These are phyloP conservation scores for Rambutsinella grinnellia DNA, from an alignment of 2,888 invertebrate species.

Conservation along the genomic window DNA sequence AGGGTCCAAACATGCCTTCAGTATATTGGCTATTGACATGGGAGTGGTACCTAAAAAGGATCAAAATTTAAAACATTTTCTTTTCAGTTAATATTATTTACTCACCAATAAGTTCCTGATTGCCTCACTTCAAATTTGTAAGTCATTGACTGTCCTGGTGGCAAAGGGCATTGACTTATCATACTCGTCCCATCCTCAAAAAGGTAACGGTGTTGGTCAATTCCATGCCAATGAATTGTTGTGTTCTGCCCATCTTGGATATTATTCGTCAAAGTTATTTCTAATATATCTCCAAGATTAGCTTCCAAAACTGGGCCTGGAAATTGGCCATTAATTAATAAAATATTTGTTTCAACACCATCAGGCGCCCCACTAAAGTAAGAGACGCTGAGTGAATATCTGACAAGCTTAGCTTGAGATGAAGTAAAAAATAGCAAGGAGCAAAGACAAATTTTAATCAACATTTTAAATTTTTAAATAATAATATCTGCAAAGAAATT, in stretches of 20 bases:
- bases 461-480: too few relatives aligned
- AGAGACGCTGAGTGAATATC: slow-evolving; percentile 25
- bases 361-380: slow-evolving; percentile 40
- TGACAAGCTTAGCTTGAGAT: slow-evolving; percentile 14
- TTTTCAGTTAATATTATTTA: neutral
- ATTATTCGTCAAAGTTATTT: slow-evolving; percentile 44
- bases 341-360: slow-evolving; percentile 27
- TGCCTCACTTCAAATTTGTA: slow-evolving; percentile 48
- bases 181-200: slow-evolving; percentile 59
- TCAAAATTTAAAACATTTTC: neutral
- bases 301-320: slow-evolving; percentile 52
- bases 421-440: too few relatives aligned
- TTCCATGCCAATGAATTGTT: slow-evolving; percentile 62
- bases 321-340: slow-evolving; percentile 38
- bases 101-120: slow-evolving; percentile 60
- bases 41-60: slow-evolving; percentile 54
- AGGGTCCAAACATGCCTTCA: slow-evolving; percentile 56
- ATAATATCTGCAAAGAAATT: too few relatives aligned
- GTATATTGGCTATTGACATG: slow-evolving; percentile 59
- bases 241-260: slow-evolving; percentile 60
- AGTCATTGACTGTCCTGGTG: slow-evolving; percentile 17
- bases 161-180: slow-evolving; percentile 59
- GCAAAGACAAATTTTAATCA: too few relatives aligned
- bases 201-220: slow-evolving; percentile 23
- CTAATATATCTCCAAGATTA: slow-evolving; percentile 32